phyloP scores from a whole-genome alignment of 2,888 invertebrate genomes.

The Brachyptera risi region DNA sequence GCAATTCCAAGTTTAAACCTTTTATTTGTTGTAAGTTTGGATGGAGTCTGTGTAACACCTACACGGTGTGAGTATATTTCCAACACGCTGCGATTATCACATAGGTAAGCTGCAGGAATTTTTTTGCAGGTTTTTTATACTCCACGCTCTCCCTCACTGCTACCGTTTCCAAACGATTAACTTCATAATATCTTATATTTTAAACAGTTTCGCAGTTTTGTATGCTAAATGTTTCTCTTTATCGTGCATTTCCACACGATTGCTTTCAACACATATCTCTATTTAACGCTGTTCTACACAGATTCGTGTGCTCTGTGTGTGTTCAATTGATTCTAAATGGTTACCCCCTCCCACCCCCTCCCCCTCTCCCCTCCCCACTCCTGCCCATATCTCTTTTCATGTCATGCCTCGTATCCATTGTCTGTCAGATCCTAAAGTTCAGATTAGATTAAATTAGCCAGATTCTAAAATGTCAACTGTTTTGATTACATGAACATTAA shows the following conservation, averaged over 20 bases:
- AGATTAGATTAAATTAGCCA: constrained; percentile 22
- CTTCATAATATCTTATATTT: constrained; percentile 11
- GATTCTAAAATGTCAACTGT: constrained; percentile 20
- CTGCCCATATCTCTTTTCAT: neutral
- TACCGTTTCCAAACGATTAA: constrained; percentile 6
- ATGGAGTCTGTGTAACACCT: no score
- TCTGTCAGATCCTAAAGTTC: constrained; percentile 22
- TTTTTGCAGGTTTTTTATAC: constrained; percentile 4
- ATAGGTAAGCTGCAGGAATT: no score
- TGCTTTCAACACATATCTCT: constrained; percentile 11
- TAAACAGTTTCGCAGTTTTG: neutral
- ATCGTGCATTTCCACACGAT: constrained; percentile 8
- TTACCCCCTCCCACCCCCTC: neutral
- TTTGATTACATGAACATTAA: constrained; percentile 21
- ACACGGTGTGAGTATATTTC: no score
- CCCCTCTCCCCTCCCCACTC: neutral
- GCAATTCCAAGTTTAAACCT: no score
- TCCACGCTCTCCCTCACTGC: neutral
- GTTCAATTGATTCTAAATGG: constrained; percentile 1
- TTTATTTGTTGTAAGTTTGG: no score
- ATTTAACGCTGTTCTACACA: constrained; percentile 9
- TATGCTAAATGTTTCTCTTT: constrained; percentile 10
- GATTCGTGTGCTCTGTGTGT: neutral
- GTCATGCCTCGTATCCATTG: constrained; percentile 10
- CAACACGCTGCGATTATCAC: no score